These are phyloP conservation scores for Ailuropoda melanoleuca DNA, from an alignment of 2,113 vertebrate genomes.

Conservation along the genomic window DNA sequence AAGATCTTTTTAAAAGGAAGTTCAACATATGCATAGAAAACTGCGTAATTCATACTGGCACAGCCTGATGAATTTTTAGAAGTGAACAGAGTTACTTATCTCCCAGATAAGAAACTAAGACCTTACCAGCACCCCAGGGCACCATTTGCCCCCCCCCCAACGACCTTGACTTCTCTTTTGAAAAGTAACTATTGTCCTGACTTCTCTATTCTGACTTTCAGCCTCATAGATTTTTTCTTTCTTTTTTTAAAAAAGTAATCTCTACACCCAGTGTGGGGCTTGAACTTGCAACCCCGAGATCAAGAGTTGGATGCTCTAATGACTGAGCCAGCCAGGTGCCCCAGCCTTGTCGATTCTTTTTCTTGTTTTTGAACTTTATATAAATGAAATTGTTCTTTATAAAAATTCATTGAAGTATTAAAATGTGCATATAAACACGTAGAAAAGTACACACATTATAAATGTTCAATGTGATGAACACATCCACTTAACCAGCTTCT, in stretches of 20 bases:
- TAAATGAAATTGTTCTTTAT: background rate
- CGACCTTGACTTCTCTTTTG: background rate
- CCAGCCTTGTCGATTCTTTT: background rate
- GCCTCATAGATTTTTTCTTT: background rate
- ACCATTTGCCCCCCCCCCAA: background rate
- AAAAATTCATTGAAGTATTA: background rate
- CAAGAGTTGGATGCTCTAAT: background rate
- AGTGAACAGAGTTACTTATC: background rate
- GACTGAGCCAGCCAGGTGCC: background rate
- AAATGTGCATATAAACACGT: background rate
- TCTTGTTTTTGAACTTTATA: background rate
- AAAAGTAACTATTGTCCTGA: background rate
- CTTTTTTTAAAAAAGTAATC: background rate
- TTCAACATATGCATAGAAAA: background rate
- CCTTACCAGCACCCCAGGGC: background rate
- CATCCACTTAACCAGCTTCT: background rate
- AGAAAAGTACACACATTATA: background rate
- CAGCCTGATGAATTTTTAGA: background rate
- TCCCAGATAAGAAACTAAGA: background rate
- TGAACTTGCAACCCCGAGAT: background rate
- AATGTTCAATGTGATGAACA: background rate
- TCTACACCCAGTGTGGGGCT: background rate
- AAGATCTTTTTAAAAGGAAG: background rate
- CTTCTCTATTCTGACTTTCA: background rate
- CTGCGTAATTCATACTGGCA: background rate